These are phyloP conservation scores for Exocentrus adspersus DNA, from an alignment of 2,888 invertebrate genomes.

Conservation along the genomic window DNA sequence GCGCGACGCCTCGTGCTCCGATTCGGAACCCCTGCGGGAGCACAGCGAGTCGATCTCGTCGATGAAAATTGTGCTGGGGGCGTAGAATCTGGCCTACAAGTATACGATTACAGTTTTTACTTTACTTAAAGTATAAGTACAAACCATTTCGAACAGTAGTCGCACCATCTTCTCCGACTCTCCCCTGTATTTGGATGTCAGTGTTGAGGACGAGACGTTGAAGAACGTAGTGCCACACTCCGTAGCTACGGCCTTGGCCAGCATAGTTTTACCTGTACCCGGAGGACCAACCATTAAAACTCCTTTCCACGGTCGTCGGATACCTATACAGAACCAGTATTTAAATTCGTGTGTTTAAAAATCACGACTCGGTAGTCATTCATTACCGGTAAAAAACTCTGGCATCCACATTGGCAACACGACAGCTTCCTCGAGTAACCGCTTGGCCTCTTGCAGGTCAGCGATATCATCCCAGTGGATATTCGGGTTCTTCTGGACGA, in stretches of 20 bases:
- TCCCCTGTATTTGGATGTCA: conserved; percentile 99
- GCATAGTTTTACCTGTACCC: conserved; percentile 94
- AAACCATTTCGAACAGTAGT: conserved; percentile 96
- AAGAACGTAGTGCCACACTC: conserved; percentile 98
- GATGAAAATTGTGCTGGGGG: conserved; percentile 98
- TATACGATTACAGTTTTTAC: conserved; percentile 18
- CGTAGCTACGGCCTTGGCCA: conserved; percentile 97
- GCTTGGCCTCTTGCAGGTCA: conserved; percentile 87
- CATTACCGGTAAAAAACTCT: conserved; percentile 90
- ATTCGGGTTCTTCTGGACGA: conserved; percentile 96
- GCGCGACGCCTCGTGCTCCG: conserved; percentile 97
- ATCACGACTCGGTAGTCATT: too few relatives aligned
- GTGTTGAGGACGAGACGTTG: conserved; percentile 95
- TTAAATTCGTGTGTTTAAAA: too few relatives aligned
- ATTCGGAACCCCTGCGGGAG: conserved; percentile 92
- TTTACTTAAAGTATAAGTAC: neutral
- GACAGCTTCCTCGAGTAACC: conserved; percentile 94
- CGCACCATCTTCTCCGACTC: conserved; percentile 98
- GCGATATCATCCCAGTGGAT: conserved; percentile 96
- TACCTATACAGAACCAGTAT: conserved; percentile 75
- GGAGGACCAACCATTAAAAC: conserved; percentile 95
- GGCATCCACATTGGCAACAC: conserved; percentile 98
- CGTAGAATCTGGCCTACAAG: conserved; percentile 92
- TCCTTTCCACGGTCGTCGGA: conserved; percentile 96
- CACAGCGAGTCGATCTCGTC: conserved; percentile 99